Percentiles rank a stretch among this genome's conserved stretches.
Conservation (phyloP, 2,797 vertebrate species). For the Leptoclinus maculatus region DNA sequence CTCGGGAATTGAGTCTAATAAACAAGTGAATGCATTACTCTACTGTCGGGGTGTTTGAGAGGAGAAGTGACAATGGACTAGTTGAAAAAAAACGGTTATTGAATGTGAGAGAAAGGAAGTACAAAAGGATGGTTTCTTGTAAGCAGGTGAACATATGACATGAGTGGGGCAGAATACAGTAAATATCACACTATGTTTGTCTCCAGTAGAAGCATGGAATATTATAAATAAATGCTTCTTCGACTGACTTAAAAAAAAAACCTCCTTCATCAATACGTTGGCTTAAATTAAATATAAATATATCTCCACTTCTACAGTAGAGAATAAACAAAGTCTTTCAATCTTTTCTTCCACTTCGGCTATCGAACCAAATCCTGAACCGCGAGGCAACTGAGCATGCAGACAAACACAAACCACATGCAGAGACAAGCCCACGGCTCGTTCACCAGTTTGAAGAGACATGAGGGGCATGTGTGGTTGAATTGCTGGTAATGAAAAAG, state of each 20-base stretch:
- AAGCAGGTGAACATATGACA: conserved; percentile 63
- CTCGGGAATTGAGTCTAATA: conserved; percentile 6
- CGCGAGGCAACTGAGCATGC: conserved; percentile 64
- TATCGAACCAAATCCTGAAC: conserved; percentile 34
- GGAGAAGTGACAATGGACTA: conserved; percentile 60
- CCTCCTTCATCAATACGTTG: background rate
- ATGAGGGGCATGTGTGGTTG: conserved; percentile 12
- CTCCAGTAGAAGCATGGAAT: conserved; percentile 21
- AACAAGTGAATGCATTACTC: conserved; percentile 25
- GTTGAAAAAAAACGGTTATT: conserved; percentile 44
- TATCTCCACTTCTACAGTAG: conserved; percentile 25
- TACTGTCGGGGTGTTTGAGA: conserved; percentile 43
- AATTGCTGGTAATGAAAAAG: conserved; percentile 43
- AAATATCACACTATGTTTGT: conserved; percentile 37
- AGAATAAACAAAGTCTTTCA: conserved; percentile 18
- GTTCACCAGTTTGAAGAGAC: conserved; percentile 29
- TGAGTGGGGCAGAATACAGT: conserved; percentile 60
- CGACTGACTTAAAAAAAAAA: conserved; percentile 19
- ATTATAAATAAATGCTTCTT: conserved; percentile 31
- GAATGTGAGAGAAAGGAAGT: conserved; percentile 50
- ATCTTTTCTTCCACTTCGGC: conserved; percentile 40
- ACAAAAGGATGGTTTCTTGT: conserved; percentile 55
- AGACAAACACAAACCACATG: conserved; percentile 55
- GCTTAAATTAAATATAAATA: conserved; percentile 10
- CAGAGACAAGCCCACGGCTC: conserved; percentile 63